Percentiles rank a stretch among this genome's conserved stretches.
Conservation (phyloP, 2,113 vertebrate species). For the Oncorhynchus nerka region DNA sequence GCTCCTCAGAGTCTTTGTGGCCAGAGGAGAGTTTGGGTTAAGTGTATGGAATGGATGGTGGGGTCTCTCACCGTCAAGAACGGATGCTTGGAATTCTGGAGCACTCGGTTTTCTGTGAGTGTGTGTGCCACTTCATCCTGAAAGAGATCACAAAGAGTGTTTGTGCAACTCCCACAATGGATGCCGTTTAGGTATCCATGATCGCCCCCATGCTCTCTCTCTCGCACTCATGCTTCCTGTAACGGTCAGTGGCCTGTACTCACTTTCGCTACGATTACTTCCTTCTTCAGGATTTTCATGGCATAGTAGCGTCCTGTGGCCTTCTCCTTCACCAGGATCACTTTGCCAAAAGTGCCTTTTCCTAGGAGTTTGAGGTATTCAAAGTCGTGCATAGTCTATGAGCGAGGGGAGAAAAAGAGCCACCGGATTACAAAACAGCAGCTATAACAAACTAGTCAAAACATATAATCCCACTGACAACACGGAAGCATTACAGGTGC, state of each 20-base stretch:
- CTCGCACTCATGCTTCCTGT: constrained; percentile 1
- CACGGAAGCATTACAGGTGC: constrained; percentile 48
- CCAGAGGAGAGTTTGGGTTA: constrained; percentile 8
- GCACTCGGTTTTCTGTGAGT: constrained; percentile 93
- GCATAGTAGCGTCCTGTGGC: constrained; percentile 93
- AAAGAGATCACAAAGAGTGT: constrained; percentile 57
- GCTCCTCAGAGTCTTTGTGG: constrained; percentile 6
- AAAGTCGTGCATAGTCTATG: constrained; percentile 97
- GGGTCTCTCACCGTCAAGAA: constrained; percentile 88
- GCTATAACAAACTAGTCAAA: constrained; percentile 45
- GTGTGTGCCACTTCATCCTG: constrained; percentile 98
- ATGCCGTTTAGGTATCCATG: constrained; percentile 51
- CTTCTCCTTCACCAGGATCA: constrained; percentile 98
- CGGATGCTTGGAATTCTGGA: constrained; percentile 95
- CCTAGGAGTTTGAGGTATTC: constrained; percentile 98
- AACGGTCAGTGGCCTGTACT: constrained; percentile 54
- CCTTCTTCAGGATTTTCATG: constrained; percentile 99
- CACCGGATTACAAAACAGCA: constrained; percentile 54
- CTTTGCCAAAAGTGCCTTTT: constrained; percentile 98
- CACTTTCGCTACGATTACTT: constrained; percentile 97
- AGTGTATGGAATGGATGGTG: neutral
- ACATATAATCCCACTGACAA: constrained; percentile 52
- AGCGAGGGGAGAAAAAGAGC: constrained; percentile 51
- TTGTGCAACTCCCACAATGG: constrained; percentile 57
- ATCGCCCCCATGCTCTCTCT: constrained; percentile 4